Evolutionary conservation across 92 coral and sea anemone genomes (phyloP), one percentile per base, ranked within the genome.

Genomic region (Anthopleura xanthogrammica): DNA sequence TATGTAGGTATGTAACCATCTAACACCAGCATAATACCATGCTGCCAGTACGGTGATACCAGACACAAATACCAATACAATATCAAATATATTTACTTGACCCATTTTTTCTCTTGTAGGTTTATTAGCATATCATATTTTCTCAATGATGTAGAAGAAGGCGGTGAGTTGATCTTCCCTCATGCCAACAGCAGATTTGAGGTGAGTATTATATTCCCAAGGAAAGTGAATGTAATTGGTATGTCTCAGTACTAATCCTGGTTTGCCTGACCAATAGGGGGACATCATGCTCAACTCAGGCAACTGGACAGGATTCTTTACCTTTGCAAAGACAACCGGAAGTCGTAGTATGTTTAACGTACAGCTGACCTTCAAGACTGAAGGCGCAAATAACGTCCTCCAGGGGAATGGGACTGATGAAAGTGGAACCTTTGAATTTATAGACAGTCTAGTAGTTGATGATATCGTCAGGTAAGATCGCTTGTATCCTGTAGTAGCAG

Each of bases 221-320:
- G 72, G 36, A 16, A 16, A 0, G 7, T 5, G 6, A 65, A 10
- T 16, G 36, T 65, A 19, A 65, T 16, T 19, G 6, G 23, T 24
- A 24, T 10, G 36, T 65, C 36, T 29, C 36, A 29, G 41, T 68
- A 68, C 74, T 68, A 22, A 68, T 46, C 5, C 74, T 68, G 10
- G 74, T 54, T 50, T 12, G 58, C 11, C 58, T 54, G 16, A 68
- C 13, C 46, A 8, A 58, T 66, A 93, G 97, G 95, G 87, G 12
- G 92, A 89, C 66, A 42, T 93, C 48, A 91, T 89, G 95, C 87
- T 87, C 76, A 92, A 89, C 85, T 89, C 95, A 58, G 97, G 95
- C 0, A 93, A 87, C 95, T 93, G 97, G 97, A 81, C 93, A 4
- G 97, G 97, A 16, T 93, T 91, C 84, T 93, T 93, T 78, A 91